Evolutionary conservation across 2,113 vertebrate species (phyloP).

Genomic region (Sphaerodactylus townsendi): DNA sequence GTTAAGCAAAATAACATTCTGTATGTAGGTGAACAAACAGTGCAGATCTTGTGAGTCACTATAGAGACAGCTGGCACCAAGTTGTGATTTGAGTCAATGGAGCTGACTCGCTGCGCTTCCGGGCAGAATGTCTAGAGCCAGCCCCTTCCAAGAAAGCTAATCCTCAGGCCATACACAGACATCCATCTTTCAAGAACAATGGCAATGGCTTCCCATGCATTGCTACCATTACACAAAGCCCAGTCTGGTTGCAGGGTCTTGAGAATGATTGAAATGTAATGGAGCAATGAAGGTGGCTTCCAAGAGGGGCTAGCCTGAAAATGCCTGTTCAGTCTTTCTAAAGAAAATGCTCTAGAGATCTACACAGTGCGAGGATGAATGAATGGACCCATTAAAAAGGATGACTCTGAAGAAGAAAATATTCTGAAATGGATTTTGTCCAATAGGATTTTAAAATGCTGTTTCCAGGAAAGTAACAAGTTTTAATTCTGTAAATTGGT

Average conservation of each 20-base stretch:
- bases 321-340: background rate
- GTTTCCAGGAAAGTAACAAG: background rate
- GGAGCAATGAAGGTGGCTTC: background rate
- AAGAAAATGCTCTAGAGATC: background rate
- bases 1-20: constrained; percentile 39
- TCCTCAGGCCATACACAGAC: background rate
- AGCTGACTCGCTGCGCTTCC: constrained; percentile 11
- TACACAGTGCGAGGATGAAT: no score
- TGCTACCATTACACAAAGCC: background rate
- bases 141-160: constrained; percentile 1
- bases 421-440: background rate
- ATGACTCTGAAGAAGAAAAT: background rate
- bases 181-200: background rate
- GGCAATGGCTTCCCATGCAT: background rate
- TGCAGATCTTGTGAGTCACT: constrained; percentile 38
- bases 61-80: constrained; percentile 33
- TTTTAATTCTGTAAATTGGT: no score
- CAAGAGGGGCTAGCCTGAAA: background rate
- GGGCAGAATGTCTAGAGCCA: constrained; percentile 14
- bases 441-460: no score
- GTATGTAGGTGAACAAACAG: constrained; percentile 29
- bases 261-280: background rate
- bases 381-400: background rate
- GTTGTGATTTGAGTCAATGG: constrained; percentile 31
- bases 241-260: background rate